These are phyloP conservation scores for Drosophila malerkotliana DNA, from an alignment of 1,140 invertebrate genomes.

Conservation along the genomic window DNA sequence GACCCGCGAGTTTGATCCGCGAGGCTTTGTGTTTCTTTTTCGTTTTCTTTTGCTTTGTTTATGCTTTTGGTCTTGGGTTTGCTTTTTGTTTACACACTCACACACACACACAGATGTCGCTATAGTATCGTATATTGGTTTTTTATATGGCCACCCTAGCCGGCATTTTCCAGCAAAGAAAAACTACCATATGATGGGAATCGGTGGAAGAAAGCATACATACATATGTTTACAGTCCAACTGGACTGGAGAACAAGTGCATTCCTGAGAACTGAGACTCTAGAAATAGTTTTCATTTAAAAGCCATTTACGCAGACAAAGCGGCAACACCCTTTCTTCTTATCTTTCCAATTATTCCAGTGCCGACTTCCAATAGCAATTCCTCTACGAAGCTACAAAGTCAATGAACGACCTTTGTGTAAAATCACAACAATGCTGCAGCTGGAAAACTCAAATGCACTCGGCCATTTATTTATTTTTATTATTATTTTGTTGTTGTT, in stretches of 20 bases:
- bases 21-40: conserved; percentile 46
- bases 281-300: too few relatives aligned
- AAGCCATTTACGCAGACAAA: conserved; percentile 16
- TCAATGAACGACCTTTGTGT: conserved; percentile 76
- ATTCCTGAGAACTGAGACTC: neutral
- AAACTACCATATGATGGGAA: conserved; percentile 32
- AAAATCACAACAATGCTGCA: conserved; percentile 21
- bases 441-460: conserved; percentile 49
- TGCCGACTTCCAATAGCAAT: conserved; percentile 35
- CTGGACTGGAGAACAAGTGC: conserved; percentile 10
- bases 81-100: conserved; percentile 54
- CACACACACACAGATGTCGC: conserved; percentile 21
- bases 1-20: conserved; percentile 70
- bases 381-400: conserved; percentile 18
- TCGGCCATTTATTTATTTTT: conserved; percentile 25
- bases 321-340: conserved; percentile 16
- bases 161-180: conserved; percentile 56
- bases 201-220: neutral
- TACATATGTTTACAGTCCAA: conserved; percentile 20
- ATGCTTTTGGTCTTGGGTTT: conserved; percentile 51
- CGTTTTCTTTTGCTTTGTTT: conserved; percentile 26
- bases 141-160: conserved; percentile 52
- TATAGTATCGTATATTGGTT: conserved; percentile 30
- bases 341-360: conserved; percentile 52
- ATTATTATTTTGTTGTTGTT: conserved; percentile 17